A percentile compares a stretch with the other conserved stretches of the same genome.
phyloP scores from a whole-genome alignment of 2,113 vertebrate genomes.

The Pseudopodoces humilis region DNA sequence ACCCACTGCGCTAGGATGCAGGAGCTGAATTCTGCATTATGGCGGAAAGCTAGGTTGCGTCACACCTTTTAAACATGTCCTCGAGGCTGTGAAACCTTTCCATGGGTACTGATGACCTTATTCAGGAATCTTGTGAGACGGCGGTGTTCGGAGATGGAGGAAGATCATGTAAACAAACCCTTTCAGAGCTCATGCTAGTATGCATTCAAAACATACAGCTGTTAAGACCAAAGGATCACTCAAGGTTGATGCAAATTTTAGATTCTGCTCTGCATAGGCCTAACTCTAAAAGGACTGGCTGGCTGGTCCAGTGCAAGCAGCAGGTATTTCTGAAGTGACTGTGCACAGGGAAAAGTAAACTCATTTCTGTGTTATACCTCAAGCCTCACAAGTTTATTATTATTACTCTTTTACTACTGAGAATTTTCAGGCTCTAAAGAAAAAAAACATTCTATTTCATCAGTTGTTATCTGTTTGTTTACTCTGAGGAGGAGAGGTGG shows the following conservation, averaged over 20 bases:
- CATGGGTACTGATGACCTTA: not conserved
- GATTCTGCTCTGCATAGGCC: not conserved
- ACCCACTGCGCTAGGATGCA: rapidly evolving
- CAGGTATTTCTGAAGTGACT: not conserved
- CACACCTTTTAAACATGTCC: not conserved
- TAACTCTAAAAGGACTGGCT: not conserved
- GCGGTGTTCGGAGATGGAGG: not conserved
- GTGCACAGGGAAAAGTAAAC: not conserved
- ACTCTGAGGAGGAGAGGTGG: not conserved
- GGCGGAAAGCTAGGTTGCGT: not conserved
- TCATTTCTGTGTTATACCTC: not conserved
- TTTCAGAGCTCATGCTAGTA: not conserved
- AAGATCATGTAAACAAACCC: not conserved
- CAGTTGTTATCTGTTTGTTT: not conserved
- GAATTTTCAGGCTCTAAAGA: not conserved
- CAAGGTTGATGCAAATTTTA: not conserved
- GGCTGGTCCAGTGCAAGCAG: not conserved
- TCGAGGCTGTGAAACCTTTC: not conserved
- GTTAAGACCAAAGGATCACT: not conserved
- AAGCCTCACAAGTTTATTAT: not conserved
- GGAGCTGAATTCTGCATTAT: not conserved
- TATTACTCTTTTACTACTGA: not conserved
- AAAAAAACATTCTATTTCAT: not conserved
- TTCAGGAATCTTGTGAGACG: not conserved
- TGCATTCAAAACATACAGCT: not conserved